Evolutionary conservation across 2,797 vertebrate genomes (phyloP), one percentile per base, ranked within the genome.

Genomic region (Podargus strigoides): DNA sequence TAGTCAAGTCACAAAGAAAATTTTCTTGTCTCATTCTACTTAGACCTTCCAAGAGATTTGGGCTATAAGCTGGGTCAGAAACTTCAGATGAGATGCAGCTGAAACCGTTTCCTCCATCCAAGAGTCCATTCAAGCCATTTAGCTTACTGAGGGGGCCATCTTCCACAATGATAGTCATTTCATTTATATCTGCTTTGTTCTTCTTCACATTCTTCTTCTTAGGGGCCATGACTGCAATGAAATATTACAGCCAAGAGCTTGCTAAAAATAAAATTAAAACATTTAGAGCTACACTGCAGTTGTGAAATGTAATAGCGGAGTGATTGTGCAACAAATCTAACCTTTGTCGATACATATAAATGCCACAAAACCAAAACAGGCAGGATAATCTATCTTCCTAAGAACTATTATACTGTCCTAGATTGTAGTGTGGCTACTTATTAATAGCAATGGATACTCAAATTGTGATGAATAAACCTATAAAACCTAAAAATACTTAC

Each of bases 181-280:
- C 99, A 85, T 98, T 99, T 89, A 99, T 98, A 73, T 99, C 99
- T 80, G 97, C 97, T 98, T 99, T 99, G 95, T 96, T 99, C 98
- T 99, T 99, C 96, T 98, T 99, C 91, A 98, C 94, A 23, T 98
- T 96, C 98, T 99, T 99, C 99, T 99, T 99, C 98, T 99, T 99
- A 84, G 99, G 99, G 97, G 99, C 99, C 99, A 99, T 99, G 98
- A 97, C 98, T 98, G 98, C 95, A 98, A 98, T 95, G 96, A 95
- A 92, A 95, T 97, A 97, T 98, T 97, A 97, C 98, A 98, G 98
- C 98, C 98, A 98, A 98, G 97, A 98, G 96, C 97, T 98, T 97
- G 89, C 98, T 98, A 82, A 86, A 96, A 96, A 93, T 94, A 90
- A 89, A 95, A 88, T 76, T 56, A 59, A 67, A 83, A 83, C 7